Percentiles rank a stretch among this genome's conserved stretches.
These are phyloP conservation scores for Diplolepis rosae DNA, from an alignment of 2,888 invertebrate genomes.

Conservation along the genomic window DNA sequence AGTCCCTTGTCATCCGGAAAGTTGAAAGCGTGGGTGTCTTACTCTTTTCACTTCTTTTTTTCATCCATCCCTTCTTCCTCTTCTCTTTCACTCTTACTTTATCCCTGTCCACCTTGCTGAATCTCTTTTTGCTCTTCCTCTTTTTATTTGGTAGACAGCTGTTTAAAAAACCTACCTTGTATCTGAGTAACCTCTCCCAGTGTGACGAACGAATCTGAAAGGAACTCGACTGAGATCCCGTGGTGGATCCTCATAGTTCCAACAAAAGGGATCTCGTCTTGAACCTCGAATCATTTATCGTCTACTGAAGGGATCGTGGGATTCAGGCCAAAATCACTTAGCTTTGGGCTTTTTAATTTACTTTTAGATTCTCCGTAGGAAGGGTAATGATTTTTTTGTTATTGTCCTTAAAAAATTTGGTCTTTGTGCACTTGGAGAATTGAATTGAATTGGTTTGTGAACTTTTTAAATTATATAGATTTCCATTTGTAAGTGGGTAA, in stretches of 20 bases:
- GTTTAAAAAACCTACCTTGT: neutral
- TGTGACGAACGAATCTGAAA: neutral
- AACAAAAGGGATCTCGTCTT: too few species aligned
- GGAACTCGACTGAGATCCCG: neutral
- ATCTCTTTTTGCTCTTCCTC: slow-evolving; percentile 33
- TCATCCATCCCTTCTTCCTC: neutral
- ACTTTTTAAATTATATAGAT: too few species aligned
- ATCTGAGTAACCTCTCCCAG: neutral
- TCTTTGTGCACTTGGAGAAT: too few species aligned
- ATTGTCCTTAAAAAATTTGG: too few species aligned
- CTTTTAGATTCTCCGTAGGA: too few species aligned
- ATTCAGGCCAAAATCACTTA: neutral
- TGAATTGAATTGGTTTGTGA: too few species aligned
- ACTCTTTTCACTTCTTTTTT: neutral
- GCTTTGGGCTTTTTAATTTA: too few species aligned
- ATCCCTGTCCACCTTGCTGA: slow-evolving; percentile 24
- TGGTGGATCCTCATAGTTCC: too few species aligned
- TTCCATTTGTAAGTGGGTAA: too few species aligned
- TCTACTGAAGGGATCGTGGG: neutral
- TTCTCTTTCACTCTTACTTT: slow-evolving; percentile 10
- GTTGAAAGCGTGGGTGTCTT: slow-evolving; percentile 62
- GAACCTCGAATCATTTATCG: too few species aligned
- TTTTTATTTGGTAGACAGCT: slow-evolving; percentile 23
- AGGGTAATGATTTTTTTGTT: too few species aligned
- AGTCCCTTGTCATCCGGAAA: slow-evolving; percentile 42